phyloP scores from a whole-genome alignment of 2,888 invertebrate species.

The Drosophila putrida region DNA sequence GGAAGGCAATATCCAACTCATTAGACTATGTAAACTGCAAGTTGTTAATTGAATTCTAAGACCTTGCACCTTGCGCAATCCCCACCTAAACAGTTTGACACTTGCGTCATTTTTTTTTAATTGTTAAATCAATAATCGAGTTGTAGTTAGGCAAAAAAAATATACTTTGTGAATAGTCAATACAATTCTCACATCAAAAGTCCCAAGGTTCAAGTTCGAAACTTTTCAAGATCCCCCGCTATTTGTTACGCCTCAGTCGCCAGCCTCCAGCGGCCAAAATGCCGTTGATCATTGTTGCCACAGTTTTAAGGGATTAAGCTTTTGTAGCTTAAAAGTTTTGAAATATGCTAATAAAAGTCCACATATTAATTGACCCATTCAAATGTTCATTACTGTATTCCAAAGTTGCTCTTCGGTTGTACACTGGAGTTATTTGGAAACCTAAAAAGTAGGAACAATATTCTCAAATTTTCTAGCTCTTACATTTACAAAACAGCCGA shows the following conservation, averaged over 20 bases:
- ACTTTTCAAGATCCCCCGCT: constrained; percentile 9
- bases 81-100: constrained; percentile 7
- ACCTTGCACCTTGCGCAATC: constrained; percentile 11
- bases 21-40: constrained; percentile 32
- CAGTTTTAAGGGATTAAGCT: no score
- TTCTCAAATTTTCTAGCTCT: no score
- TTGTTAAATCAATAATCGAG: constrained; percentile 13
- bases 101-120: constrained; percentile 34
- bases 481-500: no score
- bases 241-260: background rate
- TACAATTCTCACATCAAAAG: constrained; percentile 32
- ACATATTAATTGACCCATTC: no score
- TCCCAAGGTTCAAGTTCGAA: constrained; percentile 55
- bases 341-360: no score
- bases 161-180: constrained; percentile 18
- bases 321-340: no score
- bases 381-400: no score
- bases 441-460: no score
- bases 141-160: background rate
- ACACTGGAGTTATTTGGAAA: no score
- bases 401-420: no score
- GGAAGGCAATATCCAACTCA: constrained; percentile 2
- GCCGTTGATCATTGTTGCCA: no score
- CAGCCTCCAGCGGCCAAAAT: background rate
- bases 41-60: constrained; percentile 48